phyloP scores from a whole-genome alignment of 2,113 vertebrate genomes.

The Muscicapa adusta region DNA sequence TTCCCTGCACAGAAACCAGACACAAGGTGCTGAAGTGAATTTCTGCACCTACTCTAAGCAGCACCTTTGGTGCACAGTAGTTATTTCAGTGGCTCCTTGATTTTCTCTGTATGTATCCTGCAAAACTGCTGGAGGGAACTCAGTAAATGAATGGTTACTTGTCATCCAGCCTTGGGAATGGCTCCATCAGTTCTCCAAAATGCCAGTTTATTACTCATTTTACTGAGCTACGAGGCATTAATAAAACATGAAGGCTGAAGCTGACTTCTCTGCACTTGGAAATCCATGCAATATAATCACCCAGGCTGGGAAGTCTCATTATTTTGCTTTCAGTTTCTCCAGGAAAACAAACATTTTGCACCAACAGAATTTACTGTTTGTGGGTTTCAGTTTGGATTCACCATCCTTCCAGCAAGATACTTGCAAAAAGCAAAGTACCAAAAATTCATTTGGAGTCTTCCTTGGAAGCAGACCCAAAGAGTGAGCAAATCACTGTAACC shows the following conservation, averaged over 20 bases:
- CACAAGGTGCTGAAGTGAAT: neutral
- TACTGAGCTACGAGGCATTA: constrained; percentile 30
- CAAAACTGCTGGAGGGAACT: neutral
- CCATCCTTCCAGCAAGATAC: neutral
- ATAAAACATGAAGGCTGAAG: constrained; percentile 45
- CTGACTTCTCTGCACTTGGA: constrained; percentile 22
- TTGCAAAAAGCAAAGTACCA: neutral
- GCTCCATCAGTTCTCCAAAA: constrained; percentile 27
- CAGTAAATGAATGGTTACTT: constrained; percentile 12
- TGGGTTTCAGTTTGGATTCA: neutral
- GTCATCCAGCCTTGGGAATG: constrained; percentile 14
- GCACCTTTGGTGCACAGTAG: neutral
- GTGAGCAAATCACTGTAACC: neutral
- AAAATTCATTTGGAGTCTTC: neutral
- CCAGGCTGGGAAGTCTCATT: neutral
- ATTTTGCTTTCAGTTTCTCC: neutral
- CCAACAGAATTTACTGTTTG: neutral
- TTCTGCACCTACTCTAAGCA: neutral
- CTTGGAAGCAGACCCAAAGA: neutral
- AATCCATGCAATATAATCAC: neutral
- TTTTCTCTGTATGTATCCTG: neutral
- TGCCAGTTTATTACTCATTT: constrained; percentile 56
- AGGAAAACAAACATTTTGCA: neutral
- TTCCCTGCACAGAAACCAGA: neutral
- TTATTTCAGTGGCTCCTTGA: neutral